Evolutionary conservation across 2,113 vertebrate species (phyloP).

Genomic region (Rhodinocichla rosea): DNA sequence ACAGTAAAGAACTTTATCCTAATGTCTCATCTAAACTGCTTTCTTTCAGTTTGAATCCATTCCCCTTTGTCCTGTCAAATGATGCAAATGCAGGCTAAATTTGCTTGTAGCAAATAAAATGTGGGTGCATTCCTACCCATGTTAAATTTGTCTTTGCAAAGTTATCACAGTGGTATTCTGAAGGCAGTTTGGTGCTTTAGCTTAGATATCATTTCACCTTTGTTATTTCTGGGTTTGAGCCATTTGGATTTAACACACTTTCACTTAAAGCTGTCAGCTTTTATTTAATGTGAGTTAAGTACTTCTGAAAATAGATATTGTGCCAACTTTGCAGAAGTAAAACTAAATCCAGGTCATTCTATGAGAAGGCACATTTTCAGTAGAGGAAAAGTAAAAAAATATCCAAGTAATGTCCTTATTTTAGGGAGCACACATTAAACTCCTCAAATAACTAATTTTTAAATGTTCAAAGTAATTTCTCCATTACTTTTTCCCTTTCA

Average conservation of each 20-base stretch:
- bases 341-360: neutral
- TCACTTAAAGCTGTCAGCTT: neutral
- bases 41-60: neutral
- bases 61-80: neutral
- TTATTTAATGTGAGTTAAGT: neutral
- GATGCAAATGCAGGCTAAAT: neutral
- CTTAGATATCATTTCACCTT: neutral
- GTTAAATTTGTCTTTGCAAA: neutral
- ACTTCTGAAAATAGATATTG: neutral
- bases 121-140: neutral
- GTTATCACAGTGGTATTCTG: neutral
- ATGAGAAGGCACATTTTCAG: neutral
- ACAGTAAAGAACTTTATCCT: neutral
- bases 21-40: neutral
- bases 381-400: neutral
- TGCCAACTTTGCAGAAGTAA: neutral
- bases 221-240: neutral
- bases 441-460: neutral
- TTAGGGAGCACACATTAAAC: neutral
- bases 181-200: neutral
- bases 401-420: neutral
- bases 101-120: neutral
- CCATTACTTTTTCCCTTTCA: neutral
- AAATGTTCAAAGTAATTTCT: neutral
- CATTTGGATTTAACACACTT: neutral